phyloP scores from a whole-genome alignment of 2,113 vertebrate species.

The Mionectes macconnelli region DNA sequence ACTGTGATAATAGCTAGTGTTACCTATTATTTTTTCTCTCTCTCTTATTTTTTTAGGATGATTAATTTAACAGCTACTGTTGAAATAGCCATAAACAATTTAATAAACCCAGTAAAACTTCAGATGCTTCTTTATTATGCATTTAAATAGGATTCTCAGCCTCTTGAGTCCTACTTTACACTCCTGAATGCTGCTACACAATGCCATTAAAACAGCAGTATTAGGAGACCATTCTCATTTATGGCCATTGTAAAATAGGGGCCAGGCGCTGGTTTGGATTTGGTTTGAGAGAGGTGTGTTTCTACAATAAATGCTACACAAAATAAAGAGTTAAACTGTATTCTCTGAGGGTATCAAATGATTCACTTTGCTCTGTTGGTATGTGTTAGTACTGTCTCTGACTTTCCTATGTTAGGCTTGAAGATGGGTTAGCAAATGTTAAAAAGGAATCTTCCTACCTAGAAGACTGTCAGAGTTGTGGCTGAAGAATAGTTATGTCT shows the following conservation, averaged over 20 bases:
- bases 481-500: background rate
- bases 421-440: background rate
- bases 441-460: background rate
- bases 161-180: constrained; percentile 40
- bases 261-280: background rate
- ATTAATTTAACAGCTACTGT: constrained; percentile 44
- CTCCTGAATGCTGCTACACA: constrained; percentile 48
- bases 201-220: constrained; percentile 33
- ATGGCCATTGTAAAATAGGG: background rate
- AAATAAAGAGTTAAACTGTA: background rate
- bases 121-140: constrained; percentile 50
- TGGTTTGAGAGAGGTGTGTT: background rate
- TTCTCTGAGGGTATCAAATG: background rate
- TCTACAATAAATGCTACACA: background rate
- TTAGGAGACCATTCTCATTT: constrained; percentile 20
- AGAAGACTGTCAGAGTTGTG: background rate
- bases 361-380: background rate
- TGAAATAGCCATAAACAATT: constrained; percentile 55
- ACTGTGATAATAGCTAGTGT: background rate
- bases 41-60: background rate
- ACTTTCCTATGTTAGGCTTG: background rate
- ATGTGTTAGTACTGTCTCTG: background rate
- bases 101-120: constrained; percentile 60
- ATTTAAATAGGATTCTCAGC: constrained; percentile 44
- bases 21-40: background rate